These are phyloP conservation scores for Prionailurus viverrinus DNA, from an alignment of 2,113 vertebrate species.

Conservation along the genomic window DNA sequence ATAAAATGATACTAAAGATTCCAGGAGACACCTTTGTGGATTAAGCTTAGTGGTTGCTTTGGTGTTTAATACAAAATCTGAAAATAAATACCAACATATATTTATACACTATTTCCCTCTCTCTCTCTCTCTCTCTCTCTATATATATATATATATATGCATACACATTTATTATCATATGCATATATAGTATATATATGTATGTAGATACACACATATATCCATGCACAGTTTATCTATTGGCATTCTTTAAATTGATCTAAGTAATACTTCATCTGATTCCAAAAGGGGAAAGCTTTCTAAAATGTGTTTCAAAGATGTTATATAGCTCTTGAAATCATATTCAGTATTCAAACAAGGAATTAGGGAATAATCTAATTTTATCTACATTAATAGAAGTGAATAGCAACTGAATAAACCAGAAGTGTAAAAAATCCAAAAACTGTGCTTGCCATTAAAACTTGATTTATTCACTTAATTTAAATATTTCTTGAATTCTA, in stretches of 20 bases:
- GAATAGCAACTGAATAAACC: background rate
- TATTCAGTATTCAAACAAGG: background rate
- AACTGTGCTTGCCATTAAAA: background rate
- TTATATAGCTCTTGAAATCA: background rate
- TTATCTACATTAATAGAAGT: background rate
- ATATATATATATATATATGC: background rate
- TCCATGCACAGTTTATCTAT: background rate
- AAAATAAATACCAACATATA: background rate
- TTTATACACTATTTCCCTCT: background rate
- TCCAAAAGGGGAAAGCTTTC: background rate
- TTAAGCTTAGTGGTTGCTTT: background rate
- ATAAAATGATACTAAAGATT: background rate
- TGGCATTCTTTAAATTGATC: background rate
- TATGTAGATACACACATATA: background rate
- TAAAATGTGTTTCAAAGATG: background rate
- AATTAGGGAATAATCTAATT: background rate
- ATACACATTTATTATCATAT: background rate
- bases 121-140: background rate
- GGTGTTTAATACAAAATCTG: background rate
- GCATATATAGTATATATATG: background rate
- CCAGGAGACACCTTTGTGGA: background rate
- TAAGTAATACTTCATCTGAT: background rate
- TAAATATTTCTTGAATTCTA: slow-evolving; percentile 7
- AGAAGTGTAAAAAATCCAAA: slow-evolving; percentile 36
- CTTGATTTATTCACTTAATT: background rate